Percentiles rank a stretch among this genome's conserved stretches.
phyloP scores from a whole-genome alignment of 2,113 vertebrate genomes.

The Tetrao urogallus region DNA sequence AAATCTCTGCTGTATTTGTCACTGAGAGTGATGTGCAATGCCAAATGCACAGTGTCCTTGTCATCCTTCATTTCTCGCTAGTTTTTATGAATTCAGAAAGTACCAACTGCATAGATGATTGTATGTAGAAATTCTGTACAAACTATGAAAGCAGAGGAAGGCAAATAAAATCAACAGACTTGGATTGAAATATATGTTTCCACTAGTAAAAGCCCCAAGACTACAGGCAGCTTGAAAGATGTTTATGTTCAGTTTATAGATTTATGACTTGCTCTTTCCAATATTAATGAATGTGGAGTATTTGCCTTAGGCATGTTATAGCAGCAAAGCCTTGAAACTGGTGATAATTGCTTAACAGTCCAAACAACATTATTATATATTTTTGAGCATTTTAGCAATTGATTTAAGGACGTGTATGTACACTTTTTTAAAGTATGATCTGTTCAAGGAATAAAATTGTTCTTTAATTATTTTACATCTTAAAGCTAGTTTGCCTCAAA shows the following conservation, averaged over 20 bases:
- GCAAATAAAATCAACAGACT: slow-evolving; percentile 49
- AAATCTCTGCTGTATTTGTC: background rate
- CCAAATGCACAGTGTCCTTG: background rate
- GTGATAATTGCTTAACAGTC: slow-evolving; percentile 68
- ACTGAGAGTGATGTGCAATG: background rate
- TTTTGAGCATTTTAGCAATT: slow-evolving; percentile 47
- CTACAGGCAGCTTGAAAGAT: slow-evolving; percentile 60
- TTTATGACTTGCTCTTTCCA: slow-evolving; percentile 71
- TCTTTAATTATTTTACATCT: background rate
- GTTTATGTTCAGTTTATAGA: slow-evolving; percentile 64
- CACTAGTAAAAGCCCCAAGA: slow-evolving; percentile 30
- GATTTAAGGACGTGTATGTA: slow-evolving; percentile 36
- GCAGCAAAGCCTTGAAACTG: slow-evolving; percentile 48
- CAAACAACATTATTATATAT: slow-evolving; percentile 55
- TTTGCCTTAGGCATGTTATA: slow-evolving; percentile 67
- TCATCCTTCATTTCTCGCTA: background rate
- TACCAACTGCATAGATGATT: background rate
- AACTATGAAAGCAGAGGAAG: slow-evolving; percentile 19
- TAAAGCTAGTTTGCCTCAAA: slow-evolving; percentile 30
- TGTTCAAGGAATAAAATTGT: slow-evolving; percentile 1
- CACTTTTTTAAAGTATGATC: background rate
- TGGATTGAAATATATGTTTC: slow-evolving; percentile 46
- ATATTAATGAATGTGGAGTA: slow-evolving; percentile 67
- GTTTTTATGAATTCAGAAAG: slow-evolving; percentile 51
- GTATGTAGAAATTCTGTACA: background rate